phyloP scores from a whole-genome alignment of 2,888 invertebrate genomes.

The Acrobasis repandana region DNA sequence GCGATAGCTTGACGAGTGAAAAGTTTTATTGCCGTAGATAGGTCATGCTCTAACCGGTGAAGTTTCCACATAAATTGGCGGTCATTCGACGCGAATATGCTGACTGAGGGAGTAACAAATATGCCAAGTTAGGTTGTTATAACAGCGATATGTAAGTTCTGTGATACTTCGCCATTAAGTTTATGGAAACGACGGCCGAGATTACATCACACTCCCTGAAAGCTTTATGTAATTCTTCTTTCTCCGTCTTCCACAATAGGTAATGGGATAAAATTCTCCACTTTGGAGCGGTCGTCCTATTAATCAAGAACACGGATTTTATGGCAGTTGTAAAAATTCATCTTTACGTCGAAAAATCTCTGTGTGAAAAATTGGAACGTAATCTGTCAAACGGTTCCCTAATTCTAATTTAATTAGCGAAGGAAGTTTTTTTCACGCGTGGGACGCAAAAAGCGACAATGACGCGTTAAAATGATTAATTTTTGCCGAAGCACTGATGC shows the following conservation, averaged over 20 bases:
- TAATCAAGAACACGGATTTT: constrained; percentile 65
- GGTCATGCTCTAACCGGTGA: constrained; percentile 78
- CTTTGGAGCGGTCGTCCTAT: constrained; percentile 51
- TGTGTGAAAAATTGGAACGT: constrained; percentile 64
- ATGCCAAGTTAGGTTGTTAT: constrained; percentile 82
- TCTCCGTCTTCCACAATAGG: constrained; percentile 57
- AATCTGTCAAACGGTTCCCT: constrained; percentile 75
- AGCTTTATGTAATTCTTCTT: constrained; percentile 78
- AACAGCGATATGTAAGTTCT: constrained; percentile 82
- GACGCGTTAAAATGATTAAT: constrained; percentile 81
- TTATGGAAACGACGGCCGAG: constrained; percentile 79
- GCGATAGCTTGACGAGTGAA: constrained; percentile 78
- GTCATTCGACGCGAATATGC: constrained; percentile 83
- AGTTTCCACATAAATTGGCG: constrained; percentile 83
- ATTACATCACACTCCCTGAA: constrained; percentile 81
- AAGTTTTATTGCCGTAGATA: constrained; percentile 78
- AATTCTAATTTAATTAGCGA: constrained; percentile 80
- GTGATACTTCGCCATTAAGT: constrained; percentile 82
- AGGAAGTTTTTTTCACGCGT: constrained; percentile 67
- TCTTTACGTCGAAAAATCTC: constrained; percentile 44
- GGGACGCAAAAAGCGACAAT: constrained; percentile 71
- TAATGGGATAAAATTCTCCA: constrained; percentile 51
- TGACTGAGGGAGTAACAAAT: constrained; percentile 82
- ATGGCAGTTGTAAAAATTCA: constrained; percentile 61
- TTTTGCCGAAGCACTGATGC: constrained; percentile 65